Percentiles rank a stretch among this genome's conserved stretches.
These are phyloP conservation scores for Hydriomena furcata DNA, from an alignment of 2,888 invertebrate species.

Conservation along the genomic window DNA sequence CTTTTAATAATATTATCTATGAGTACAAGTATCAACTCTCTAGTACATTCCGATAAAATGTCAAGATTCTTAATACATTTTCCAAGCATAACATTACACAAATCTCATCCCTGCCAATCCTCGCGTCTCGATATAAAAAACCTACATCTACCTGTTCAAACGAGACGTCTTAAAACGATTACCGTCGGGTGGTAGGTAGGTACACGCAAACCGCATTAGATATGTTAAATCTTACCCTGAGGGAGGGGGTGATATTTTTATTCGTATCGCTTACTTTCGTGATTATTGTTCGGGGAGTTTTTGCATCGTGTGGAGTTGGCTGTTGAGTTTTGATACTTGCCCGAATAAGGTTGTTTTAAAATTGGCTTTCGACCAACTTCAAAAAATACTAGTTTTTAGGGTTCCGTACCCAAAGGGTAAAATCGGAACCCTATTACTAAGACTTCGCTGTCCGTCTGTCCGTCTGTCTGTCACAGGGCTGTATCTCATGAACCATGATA, in stretches of 20 bases:
- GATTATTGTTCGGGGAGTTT: conserved; percentile 78
- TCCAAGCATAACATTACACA: background rate
- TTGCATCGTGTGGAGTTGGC: conserved; percentile 58
- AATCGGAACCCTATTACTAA: too few species aligned
- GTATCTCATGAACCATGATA: too few species aligned
- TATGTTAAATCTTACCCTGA: conserved; percentile 76
- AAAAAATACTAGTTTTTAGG: too few species aligned
- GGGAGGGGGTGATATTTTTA: conserved; percentile 71
- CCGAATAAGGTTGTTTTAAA: too few species aligned
- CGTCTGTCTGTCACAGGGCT: too few species aligned
- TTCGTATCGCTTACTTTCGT: conserved; percentile 81
- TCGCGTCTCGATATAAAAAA: conserved; percentile 24
- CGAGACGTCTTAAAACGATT: conserved; percentile 76
- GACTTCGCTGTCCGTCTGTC: too few species aligned
- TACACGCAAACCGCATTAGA: conserved; percentile 82
- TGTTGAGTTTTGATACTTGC: conserved; percentile 43
- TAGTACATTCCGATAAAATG: background rate
- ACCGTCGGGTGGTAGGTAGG: conserved; percentile 62
- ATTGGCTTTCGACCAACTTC: too few species aligned
- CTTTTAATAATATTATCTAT: too few species aligned
- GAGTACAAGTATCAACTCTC: too few species aligned
- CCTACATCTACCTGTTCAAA: conserved; percentile 40
- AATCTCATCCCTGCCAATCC: conserved; percentile 8
- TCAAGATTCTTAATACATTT: conserved; percentile 1
- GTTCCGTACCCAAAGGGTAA: too few species aligned